Conservation (phyloP, 2,797 vertebrate species). For the Danio jaintianensis region DNA sequence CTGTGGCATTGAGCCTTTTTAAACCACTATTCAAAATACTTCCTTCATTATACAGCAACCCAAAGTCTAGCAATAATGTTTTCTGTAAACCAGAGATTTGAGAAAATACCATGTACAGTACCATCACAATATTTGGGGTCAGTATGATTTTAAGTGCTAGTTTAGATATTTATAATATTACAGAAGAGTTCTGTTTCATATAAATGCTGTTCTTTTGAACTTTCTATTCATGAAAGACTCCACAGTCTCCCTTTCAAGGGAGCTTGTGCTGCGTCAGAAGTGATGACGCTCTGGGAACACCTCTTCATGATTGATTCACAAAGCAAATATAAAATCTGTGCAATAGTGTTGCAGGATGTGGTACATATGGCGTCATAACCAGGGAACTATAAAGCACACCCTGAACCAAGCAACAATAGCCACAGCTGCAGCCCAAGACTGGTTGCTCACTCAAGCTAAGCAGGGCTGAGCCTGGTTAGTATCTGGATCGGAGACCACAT, state of each 20-base stretch:
- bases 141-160: background rate
- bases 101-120: background rate
- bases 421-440: background rate
- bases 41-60: background rate
- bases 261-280: background rate
- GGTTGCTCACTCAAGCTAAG: background rate
- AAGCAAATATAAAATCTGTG: too few relatives aligned
- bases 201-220: too few relatives aligned
- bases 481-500: background rate
- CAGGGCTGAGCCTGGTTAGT: background rate
- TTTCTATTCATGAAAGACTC: too few relatives aligned
- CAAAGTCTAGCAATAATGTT: slow-evolving; percentile 16
- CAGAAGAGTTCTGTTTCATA: too few relatives aligned
- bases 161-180: slow-evolving; percentile 2
- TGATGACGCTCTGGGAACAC: background rate
- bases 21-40: slow-evolving; percentile 38
- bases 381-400: too few relatives aligned
- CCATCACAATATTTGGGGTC: background rate
- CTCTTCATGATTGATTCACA: background rate
- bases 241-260: background rate
- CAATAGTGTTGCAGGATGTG: too few relatives aligned
- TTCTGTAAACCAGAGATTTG: background rate
- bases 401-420: too few relatives aligned
- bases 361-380: too few relatives aligned
- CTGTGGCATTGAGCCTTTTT: slow-evolving; percentile 14